These are phyloP conservation scores for Norana najaformis DNA, from an alignment of 2,888 invertebrate species.

Conservation along the genomic window DNA sequence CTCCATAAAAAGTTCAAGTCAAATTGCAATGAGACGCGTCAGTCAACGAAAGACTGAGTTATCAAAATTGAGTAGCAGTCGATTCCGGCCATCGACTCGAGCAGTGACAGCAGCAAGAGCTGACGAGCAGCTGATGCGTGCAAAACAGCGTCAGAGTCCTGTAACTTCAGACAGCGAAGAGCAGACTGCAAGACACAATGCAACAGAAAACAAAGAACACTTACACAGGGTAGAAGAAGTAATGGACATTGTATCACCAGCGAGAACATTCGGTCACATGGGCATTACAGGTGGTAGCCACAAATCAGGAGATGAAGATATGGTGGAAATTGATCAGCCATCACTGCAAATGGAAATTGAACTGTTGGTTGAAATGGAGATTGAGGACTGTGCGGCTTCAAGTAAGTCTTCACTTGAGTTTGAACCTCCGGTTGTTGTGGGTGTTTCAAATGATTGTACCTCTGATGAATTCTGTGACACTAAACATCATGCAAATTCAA, in stretches of 20 bases:
- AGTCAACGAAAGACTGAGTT: background rate
- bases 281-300: background rate
- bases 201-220: too few species aligned
- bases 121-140: conserved; percentile 16
- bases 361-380: background rate
- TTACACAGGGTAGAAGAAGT: background rate
- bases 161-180: background rate
- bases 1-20: background rate
- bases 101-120: conserved; percentile 5
- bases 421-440: background rate
- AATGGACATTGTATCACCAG: background rate
- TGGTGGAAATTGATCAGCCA: background rate
- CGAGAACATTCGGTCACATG: background rate
- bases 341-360: background rate
- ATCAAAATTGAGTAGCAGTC: background rate
- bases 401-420: background rate
- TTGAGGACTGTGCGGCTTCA: background rate
- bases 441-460: background rate
- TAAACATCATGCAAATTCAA: background rate
- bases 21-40: background rate
- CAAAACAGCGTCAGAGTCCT: background rate
- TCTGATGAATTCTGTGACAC: too few species aligned
- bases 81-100: conserved; percentile 16
- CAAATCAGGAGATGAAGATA: background rate
- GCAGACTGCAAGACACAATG: background rate